Evolutionary conservation across 1,140 invertebrate species (phyloP).

Genomic region (Latrodectus geometricus): DNA sequence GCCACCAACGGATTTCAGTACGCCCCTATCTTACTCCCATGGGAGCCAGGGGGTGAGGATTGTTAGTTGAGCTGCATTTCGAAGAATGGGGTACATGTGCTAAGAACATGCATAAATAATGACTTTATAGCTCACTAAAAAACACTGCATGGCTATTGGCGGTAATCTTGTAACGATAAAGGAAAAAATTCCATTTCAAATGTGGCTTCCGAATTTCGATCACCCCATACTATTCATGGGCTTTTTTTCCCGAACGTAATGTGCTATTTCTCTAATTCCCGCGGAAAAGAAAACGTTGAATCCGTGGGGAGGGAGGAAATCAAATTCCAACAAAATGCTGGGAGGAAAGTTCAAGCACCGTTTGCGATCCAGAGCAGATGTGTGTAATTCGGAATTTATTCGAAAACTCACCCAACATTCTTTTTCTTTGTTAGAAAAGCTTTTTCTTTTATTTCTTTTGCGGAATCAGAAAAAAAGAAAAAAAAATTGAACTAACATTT

Average conservation of each 20-base stretch:
- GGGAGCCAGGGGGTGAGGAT: neutral
- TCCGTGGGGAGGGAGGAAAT: neutral
- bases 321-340: too few relatives aligned
- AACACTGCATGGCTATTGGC: neutral
- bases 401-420: too few relatives aligned
- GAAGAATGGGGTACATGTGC: neutral
- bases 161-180: neutral
- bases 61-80: neutral
- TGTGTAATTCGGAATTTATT: too few relatives aligned
- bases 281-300: neutral
- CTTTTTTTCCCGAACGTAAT: neutral
- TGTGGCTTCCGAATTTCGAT: neutral
- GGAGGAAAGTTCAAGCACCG: too few relatives aligned
- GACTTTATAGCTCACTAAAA: neutral
- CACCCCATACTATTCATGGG: neutral
- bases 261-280: too few relatives aligned
- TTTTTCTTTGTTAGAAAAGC: too few relatives aligned
- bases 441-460: too few relatives aligned
- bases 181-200: neutral
- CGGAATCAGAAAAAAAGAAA: too few relatives aligned
- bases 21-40: neutral
- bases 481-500: too few relatives aligned
- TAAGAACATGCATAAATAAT: slow-evolving; percentile 9
- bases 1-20: neutral
- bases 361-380: too few relatives aligned